These are phyloP conservation scores for Sinohyriopsis cumingii DNA, from an alignment of 2,888 invertebrate genomes.

Conservation along the genomic window DNA sequence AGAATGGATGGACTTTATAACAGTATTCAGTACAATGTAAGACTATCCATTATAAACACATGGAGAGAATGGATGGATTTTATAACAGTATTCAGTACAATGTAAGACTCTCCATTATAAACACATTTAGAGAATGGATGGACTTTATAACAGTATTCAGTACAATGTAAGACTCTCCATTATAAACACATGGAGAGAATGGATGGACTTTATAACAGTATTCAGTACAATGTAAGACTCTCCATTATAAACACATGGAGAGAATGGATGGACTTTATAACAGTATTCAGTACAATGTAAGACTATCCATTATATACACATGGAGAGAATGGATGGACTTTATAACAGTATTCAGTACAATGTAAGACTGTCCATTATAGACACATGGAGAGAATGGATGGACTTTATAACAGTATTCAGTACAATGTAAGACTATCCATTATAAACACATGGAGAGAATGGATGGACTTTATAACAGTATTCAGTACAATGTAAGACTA, in stretches of 20 bases:
- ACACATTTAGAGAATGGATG: too few species aligned
- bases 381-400: too few species aligned
- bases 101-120: conserved; percentile 21
- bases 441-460: too few species aligned
- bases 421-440: conserved; percentile 26
- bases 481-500: conserved; percentile 31
- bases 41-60: conserved; percentile 10
- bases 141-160: conserved; percentile 4
- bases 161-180: conserved; percentile 27
- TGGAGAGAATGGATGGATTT: too few species aligned
- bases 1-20: too few species aligned
- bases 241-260: not conserved
- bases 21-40: conserved; percentile 23
- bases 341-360: conserved; percentile 14
- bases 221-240: conserved; percentile 32
- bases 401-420: conserved; percentile 4
- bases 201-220: not conserved
- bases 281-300: conserved; percentile 23
- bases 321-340: too few species aligned
- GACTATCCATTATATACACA: conserved; percentile 10
- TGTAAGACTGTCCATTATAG: conserved; percentile 21
- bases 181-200: too few species aligned
- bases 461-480: not conserved
- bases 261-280: too few species aligned
- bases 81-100: conserved; percentile 14